Percentiles rank a stretch among this genome's conserved stretches.
Evolutionary conservation across 1,140 invertebrate species (phyloP).

Genomic region (Alviniconcha marisindica): DNA sequence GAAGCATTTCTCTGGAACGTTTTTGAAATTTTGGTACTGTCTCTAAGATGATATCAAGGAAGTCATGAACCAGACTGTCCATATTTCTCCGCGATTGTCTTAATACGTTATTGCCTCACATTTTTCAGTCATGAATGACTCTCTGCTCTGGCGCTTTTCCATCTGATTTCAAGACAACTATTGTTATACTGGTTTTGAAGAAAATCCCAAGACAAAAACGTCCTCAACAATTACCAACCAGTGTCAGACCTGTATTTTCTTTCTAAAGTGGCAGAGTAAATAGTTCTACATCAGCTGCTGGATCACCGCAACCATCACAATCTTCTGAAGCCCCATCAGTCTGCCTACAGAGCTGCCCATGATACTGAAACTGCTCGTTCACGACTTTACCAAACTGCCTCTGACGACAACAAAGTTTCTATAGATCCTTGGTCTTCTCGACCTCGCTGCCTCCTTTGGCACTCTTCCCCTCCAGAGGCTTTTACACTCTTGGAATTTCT

Average conservation of each 20-base stretch:
- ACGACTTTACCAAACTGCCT: not conserved
- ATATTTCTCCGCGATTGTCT: too few species aligned
- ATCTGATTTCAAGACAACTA: too few species aligned
- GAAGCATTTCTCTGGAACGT: too few species aligned
- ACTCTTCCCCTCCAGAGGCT: not conserved
- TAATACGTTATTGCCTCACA: too few species aligned
- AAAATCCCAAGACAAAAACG: not conserved
- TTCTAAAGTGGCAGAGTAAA: not conserved
- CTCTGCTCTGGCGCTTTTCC: too few species aligned
- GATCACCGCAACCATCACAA: not conserved
- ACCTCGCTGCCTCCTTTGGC: not conserved
- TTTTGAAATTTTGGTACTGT: too few species aligned
- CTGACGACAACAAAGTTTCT: not conserved
- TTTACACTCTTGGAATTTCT: not conserved
- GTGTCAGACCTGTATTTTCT: not conserved
- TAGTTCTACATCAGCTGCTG: not conserved
- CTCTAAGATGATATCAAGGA: too few species aligned
- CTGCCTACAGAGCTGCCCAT: not conserved
- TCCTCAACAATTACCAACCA: not conserved
- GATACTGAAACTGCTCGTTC: not conserved
- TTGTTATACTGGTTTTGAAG: too few species aligned
- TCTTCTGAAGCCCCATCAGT: not conserved
- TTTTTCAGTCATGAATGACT: too few species aligned
- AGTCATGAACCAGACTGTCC: too few species aligned
- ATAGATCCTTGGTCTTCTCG: not conserved